Evolutionary conservation across 2,888 invertebrate genomes (phyloP).

Genomic region (Leucania comma): DNA sequence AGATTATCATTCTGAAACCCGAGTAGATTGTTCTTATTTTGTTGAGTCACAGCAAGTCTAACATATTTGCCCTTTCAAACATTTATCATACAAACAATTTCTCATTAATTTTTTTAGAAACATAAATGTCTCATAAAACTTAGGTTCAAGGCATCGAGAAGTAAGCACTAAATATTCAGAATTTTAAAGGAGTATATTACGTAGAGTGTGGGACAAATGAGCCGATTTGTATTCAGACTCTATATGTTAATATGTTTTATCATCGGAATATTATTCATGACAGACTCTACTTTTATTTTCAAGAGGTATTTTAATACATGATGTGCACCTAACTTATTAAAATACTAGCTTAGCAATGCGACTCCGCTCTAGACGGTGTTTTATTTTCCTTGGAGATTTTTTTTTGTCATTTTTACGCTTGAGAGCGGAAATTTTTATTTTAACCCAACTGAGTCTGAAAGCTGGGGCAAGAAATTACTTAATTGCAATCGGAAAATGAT

Average conservation of each 20-base stretch:
- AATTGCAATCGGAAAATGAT: neutral
- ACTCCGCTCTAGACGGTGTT: slow-evolving; percentile 10
- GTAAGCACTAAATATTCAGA: slow-evolving; percentile 61
- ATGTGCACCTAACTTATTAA: slow-evolving; percentile 62
- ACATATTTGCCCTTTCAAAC: slow-evolving; percentile 16
- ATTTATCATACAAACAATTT: slow-evolving; percentile 38
- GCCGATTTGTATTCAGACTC: slow-evolving; percentile 79
- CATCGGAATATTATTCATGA: slow-evolving; percentile 72
- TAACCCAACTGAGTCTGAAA: no score
- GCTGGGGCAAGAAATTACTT: neutral
- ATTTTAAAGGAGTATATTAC: slow-evolving; percentile 62
- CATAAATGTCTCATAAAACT: slow-evolving; percentile 56
- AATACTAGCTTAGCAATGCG: slow-evolving; percentile 43
- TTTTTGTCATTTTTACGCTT: slow-evolving; percentile 5
- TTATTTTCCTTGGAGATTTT: slow-evolving; percentile 3
- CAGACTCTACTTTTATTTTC: slow-evolving; percentile 71
- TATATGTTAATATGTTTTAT: slow-evolving; percentile 75
- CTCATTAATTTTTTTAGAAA: slow-evolving; percentile 37
- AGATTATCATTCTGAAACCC: neutral
- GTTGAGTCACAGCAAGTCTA: neutral
- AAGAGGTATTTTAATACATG: slow-evolving; percentile 67
- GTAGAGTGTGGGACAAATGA: slow-evolving; percentile 70
- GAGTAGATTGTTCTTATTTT: neutral
- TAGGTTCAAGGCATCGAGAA: slow-evolving; percentile 59
- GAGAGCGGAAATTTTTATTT: no score